These are phyloP conservation scores for Brachionus asplanchnoidis DNA, from an alignment of 1,140 invertebrate species.

Conservation along the genomic window DNA sequence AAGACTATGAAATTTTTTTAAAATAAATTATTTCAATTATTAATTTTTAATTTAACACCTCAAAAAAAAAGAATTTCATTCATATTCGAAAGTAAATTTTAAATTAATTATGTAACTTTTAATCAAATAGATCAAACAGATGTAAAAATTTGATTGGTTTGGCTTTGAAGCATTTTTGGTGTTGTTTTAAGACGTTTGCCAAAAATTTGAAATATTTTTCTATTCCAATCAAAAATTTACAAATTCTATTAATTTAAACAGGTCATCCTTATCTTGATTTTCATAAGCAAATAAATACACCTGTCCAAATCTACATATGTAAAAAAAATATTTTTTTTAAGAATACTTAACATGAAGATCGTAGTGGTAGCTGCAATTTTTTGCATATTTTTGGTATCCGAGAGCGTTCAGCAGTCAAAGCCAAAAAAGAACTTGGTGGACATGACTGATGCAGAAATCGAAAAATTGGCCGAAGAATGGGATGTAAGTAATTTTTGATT, in stretches of 20 bases:
- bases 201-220: not conserved
- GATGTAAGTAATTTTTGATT: not conserved
- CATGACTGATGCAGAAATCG: constrained; percentile 20
- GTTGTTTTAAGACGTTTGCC: not conserved
- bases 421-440: constrained; percentile 1
- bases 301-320: not conserved
- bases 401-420: not conserved
- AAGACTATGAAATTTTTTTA: not conserved
- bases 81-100: not conserved
- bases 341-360: not conserved
- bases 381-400: not conserved
- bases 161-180: not conserved
- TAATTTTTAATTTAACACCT: not conserved
- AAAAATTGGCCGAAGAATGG: constrained; percentile 28
- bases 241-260: not conserved
- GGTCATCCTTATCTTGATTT: not conserved
- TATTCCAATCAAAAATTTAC: not conserved
- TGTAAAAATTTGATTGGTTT: constrained; percentile 26
- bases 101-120: not conserved
- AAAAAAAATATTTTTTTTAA: not conserved
- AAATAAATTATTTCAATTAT: not conserved
- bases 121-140: not conserved
- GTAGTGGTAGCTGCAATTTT: not conserved
- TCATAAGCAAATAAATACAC: not conserved
- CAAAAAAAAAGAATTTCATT: not conserved